Evolutionary conservation across 2,113 vertebrate genomes (phyloP), one percentile per base, ranked within the genome.

Genomic region (Xiphophorus hellerii): DNA sequence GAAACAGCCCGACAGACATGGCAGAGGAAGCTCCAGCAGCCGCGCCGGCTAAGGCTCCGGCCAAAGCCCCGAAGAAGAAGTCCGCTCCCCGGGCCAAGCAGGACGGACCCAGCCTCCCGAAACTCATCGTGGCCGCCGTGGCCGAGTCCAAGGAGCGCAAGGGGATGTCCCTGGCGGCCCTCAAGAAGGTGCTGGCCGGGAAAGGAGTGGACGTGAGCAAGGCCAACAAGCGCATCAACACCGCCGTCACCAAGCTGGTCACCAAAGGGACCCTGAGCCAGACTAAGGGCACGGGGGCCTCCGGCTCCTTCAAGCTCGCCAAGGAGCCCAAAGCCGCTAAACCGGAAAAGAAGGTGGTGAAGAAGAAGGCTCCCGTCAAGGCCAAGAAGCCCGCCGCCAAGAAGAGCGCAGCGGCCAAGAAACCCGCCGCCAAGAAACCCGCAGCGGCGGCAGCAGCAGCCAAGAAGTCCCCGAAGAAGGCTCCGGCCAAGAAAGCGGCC

Each of bases 191-290:
- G 75, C 66, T 42, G 39, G 39, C 39, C 39, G 39, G 39, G 39
- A 42, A 42, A 42, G 72, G 81, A 27, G 85, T 78, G 61, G 74
- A 81, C 10, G 81, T 69, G 72, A 84, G 81, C 65, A 84, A 75
- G 0, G 31, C 13, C 48, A 31, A 33, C 31, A 33, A 33, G 31
- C 31, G 31, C 31, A 33, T 33, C 31, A 33, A 33, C 31, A 33
- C 31, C 42, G 69, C 82, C 27, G 66, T 85, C 64, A 85, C 65
- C 66, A 65, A 10, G 2, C 31, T 85, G 3, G 71, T 85, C 3
- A 1, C 33, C 0, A 85, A 78, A 17, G 79, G 72, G 0, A 60
- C 29, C 3, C 37, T 82, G 0, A 64, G 75, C 25, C 83, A 81
- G 64, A 78, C 67, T 0, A 85, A 76, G 2, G 79, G 79, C 0